Conservation (phyloP, 2,113 vertebrate species). For the Brienomyrus brachyistius region DNA sequence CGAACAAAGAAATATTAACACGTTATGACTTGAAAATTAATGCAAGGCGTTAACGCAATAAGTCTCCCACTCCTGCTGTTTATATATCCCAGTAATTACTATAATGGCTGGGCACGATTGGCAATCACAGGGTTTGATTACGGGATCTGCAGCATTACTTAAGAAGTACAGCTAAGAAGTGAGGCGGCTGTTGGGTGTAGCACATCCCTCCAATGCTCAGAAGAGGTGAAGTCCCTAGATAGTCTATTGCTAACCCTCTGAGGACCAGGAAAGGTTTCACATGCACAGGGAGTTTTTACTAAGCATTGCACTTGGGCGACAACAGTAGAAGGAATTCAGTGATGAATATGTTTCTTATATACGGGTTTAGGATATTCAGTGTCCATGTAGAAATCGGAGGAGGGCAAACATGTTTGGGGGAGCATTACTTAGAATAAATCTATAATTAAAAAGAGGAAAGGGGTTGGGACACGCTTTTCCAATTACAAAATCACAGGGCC, state of each 20-base stretch:
- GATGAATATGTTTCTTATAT: not conserved
- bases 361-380: not conserved
- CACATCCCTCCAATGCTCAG: not conserved
- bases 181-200: not conserved
- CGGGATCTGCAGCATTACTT: not conserved
- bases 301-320: not conserved
- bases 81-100: not conserved
- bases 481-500: conserved; percentile 2
- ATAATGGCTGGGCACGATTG: not conserved
- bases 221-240: not conserved
- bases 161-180: not conserved
- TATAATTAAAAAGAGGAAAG: conserved; percentile 6
- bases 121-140: not conserved
- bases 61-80: not conserved
- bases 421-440: not conserved
- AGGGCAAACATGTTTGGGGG: too few species aligned
- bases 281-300: not conserved
- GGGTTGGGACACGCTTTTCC: conserved; percentile 14
- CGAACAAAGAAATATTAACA: not conserved
- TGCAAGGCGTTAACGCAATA: not conserved
- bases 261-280: not conserved
- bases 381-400: not conserved
- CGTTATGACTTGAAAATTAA: not conserved
- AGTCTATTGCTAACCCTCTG: not conserved
- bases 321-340: not conserved